Base-by-base conservation (phyloP, 2,797 vertebrate genomes). In the Pterois miles region DNA sequence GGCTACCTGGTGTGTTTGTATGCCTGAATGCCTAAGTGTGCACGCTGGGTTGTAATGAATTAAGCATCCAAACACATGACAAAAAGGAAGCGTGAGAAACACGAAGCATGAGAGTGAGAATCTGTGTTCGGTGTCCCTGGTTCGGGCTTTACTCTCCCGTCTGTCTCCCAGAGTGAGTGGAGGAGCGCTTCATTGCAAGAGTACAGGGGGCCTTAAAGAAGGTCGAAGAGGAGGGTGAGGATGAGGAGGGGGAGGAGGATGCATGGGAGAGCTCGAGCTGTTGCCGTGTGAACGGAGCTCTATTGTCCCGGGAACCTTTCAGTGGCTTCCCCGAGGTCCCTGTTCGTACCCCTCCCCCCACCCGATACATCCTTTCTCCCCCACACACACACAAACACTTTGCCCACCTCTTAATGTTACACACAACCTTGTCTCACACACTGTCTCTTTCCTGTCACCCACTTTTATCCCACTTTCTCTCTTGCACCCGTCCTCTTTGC, bases 281-380 rank as follows among this genome's bases (percentile, higher is more conserved):
- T 96, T 96, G 95, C 95, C 93, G 86, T 95, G 95, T 95, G 94
- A 96, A 96, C 95, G 92, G 87, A 90, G 93, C 86, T 83, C 95
- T 89, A 95, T 96, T 96, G 95, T 96, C 94, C 95, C 86, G 8
- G 90, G 93, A 95, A 95, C 93, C 94, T 96, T 96, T 96, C 94
- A 95, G 90, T 85, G 90, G 91, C 89, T 95, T 94, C 95, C 95
- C 94, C 68, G 92, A 95, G 94, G 93, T 94, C 93, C 88, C 88
- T 85, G 66, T 76, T 94, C 63, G 16, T 83, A 88, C 89, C 93
- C 92, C 74, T 92, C 89, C 90, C 92, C 90, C 88, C 57, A 86
- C 76, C 50, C 65, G 20, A 81, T 56, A 71, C 89, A 70, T 84
- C 76, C 70, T 76, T 74, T 65, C 48, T 60, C 74, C 69, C 76